Conservation (phyloP, 2,797 vertebrate genomes). For the Craterocephalus amniculus region DNA sequence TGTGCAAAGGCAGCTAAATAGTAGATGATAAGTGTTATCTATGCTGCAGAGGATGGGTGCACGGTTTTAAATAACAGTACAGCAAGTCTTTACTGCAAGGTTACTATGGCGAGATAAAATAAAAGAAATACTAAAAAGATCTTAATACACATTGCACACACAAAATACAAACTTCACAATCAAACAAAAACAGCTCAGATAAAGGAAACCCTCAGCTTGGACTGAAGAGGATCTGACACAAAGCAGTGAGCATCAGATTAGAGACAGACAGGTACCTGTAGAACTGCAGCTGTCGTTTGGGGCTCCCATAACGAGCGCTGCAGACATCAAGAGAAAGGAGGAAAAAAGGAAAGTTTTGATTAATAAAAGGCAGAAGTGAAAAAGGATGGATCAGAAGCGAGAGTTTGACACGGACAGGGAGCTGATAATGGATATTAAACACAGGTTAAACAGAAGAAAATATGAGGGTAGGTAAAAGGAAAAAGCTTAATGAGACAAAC, state of each 20-base stretch:
- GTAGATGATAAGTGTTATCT: slow-evolving; percentile 49
- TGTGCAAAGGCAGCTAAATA: slow-evolving; percentile 70
- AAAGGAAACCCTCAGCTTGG: slow-evolving; percentile 4
- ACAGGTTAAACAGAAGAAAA: neutral
- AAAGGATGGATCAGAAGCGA: slow-evolving; percentile 55
- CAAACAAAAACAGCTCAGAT: neutral
- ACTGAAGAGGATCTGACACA: slow-evolving; percentile 2
- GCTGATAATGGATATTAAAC: neutral
- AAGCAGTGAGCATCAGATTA: slow-evolving; percentile 16
- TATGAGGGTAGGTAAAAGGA: slow-evolving; percentile 1
- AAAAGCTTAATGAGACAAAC: neutral
- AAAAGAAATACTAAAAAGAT: slow-evolving; percentile 3
- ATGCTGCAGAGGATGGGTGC: slow-evolving; percentile 52
- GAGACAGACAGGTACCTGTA: slow-evolving; percentile 92
- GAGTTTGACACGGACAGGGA: slow-evolving; percentile 24
- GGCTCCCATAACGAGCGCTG: slow-evolving; percentile 98
- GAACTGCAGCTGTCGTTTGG: slow-evolving; percentile 99
- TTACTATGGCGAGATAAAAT: slow-evolving; percentile 36
- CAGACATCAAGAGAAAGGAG: slow-evolving; percentile 82
- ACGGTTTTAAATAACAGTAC: slow-evolving; percentile 68
- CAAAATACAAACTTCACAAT: neutral
- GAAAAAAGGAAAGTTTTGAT: slow-evolving; percentile 64
- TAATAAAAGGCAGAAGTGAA: slow-evolving; percentile 56
- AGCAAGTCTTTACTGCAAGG: slow-evolving; percentile 45
- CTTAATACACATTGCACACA: neutral